Percentiles rank a stretch among this genome's conserved stretches.
phyloP scores from a whole-genome alignment of 2,113 vertebrate species.

The Chionomys nivalis region DNA sequence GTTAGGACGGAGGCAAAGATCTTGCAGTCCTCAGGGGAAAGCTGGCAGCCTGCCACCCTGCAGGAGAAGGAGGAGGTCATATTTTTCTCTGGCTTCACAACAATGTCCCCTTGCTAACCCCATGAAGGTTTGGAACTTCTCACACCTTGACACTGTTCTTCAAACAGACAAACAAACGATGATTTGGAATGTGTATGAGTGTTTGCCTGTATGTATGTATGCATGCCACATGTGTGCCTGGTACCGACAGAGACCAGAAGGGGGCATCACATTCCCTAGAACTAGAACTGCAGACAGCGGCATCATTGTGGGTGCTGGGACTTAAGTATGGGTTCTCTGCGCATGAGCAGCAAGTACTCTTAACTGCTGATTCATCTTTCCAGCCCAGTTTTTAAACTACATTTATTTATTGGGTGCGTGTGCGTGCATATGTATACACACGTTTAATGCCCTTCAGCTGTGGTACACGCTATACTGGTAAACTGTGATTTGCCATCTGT shows the following conservation, averaged over 20 bases:
- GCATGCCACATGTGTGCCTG: background rate
- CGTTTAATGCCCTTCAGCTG: background rate
- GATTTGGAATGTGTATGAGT: background rate
- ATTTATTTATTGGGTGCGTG: background rate
- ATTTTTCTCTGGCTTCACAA: rapidly evolving
- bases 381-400: background rate
- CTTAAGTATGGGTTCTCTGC: background rate
- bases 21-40: background rate
- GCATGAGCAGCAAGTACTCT: background rate
- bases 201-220: background rate
- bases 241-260: background rate
- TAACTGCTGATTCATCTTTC: background rate
- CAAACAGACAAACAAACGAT: background rate
- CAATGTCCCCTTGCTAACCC: background rate
- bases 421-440: background rate
- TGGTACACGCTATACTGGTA: background rate
- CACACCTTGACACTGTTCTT: background rate
- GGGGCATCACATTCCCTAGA: background rate
- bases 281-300: background rate
- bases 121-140: background rate
- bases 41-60: background rate
- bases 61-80: background rate
- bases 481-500: background rate
- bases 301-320: background rate
- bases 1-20: background rate